Base-by-base conservation (phyloP, 2,888 invertebrate species). In the Coenonympha arcania region DNA sequence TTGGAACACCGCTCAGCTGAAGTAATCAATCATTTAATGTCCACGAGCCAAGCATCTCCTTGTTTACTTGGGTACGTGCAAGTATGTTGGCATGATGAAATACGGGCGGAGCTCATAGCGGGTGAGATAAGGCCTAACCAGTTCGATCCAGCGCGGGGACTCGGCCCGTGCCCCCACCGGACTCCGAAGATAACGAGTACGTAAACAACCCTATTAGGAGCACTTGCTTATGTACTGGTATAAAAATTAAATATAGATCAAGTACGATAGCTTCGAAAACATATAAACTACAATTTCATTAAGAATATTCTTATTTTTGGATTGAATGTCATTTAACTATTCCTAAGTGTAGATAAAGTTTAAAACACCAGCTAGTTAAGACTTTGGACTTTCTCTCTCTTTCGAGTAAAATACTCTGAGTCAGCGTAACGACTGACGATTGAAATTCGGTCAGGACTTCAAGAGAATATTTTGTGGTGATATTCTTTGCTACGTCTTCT, bases 81-180 rank as follows among this genome's bases (percentile, higher is more conserved):
- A 22, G 31, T 45, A 47, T 36, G 40, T 8, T n/a, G n/a, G n/a
- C n/a, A 66, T 76, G 70, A 73, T 73, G 69, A 73, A 75, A 72
- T 64, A 64, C 55, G 54, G 55, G 49, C 53, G 56, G 51, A 52
- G 60, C 62, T 61, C 60, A 58, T 52, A 56, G 55, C 50, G 56
- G 48, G 60, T 52, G 42, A 43, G 67, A 69, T 70, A 69, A 70
- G 59, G 60, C 39, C 3, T 36, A 72, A 73, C 82, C 62, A 65
- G 76, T 64, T 66, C 49, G 36, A 71, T 64, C 81, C 64, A 56
- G 76, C 55, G 31, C 31, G 45, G 65, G 64, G 63, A 64, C 22
- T 62, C 62, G 60, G 64, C 66, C 64, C 55, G 56, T 71, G 72
- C 75, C 73, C 71, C 70, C 68, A 61, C 52, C 65, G 69, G 65